These are phyloP conservation scores for Apoderus coryli DNA, from an alignment of 2,888 invertebrate genomes.

Conservation along the genomic window DNA sequence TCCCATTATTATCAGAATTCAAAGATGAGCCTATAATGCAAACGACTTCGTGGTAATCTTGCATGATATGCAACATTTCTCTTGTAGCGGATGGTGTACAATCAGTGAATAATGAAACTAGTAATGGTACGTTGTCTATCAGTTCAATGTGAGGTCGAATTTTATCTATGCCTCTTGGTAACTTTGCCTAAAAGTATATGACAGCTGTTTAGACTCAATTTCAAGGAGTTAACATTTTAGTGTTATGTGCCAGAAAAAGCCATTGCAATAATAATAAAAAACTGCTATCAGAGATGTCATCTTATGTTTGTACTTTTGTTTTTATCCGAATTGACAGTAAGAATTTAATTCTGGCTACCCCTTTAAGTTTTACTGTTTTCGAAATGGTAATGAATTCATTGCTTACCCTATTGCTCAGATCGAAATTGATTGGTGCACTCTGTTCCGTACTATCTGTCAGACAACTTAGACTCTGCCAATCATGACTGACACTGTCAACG, in stretches of 20 bases:
- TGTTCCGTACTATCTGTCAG: constrained; percentile 83
- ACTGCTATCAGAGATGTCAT: no score
- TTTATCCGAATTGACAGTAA: no score
- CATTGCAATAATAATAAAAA: no score
- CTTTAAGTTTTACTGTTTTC: no score
- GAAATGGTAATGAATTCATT: no score
- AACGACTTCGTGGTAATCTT: constrained; percentile 91
- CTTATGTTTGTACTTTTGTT: no score
- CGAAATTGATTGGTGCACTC: constrained; percentile 81
- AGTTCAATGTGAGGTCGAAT: constrained; percentile 89
- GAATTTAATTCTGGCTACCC: no score
- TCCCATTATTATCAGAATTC: constrained; percentile 76
- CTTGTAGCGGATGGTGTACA: constrained; percentile 83
- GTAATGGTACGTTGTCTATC: constrained; percentile 93
- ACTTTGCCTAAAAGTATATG: constrained; percentile 59
- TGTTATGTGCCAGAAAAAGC: no score
- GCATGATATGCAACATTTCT: constrained; percentile 92
- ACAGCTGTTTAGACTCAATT: no score
- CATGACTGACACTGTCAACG: constrained; percentile 42
- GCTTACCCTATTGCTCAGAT: constrained; percentile 77
- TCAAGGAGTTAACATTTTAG: no score
- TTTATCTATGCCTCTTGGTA: constrained; percentile 92
- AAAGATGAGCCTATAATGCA: constrained; percentile 87
- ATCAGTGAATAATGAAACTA: constrained; percentile 95
- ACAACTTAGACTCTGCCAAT: constrained; percentile 71